Base-by-base conservation (phyloP, 1,140 invertebrate species). In the Mya arenaria region DNA sequence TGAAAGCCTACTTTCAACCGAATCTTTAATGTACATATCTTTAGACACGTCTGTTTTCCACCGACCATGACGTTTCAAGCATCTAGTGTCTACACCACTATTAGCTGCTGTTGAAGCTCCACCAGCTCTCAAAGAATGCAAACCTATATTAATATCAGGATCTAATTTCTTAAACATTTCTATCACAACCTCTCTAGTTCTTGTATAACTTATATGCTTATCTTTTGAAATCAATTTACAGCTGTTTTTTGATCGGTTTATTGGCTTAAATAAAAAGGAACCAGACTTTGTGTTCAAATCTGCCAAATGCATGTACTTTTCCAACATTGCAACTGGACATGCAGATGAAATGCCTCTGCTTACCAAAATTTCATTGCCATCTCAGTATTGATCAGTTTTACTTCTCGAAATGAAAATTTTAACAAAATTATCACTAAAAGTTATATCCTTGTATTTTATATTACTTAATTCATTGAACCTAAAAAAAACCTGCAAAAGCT, bases 361-460 rank as follows among this genome's bases (percentile, higher is more conserved):
- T 48, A 85, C 74, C 5, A 78, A 37, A 62, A 82, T 44, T 23
- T 85, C 73, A 52, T 62, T 62, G 41, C 84, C 66, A n/a, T 83
- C 44, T 41, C 84, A 71, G 30, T 83, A 85, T 36, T 83, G 84
- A 75, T 85, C 73, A n/a, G 79, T 82, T 68, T 85, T 82, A 52
- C 79, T 78, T 62, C 82, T 82, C 0, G 23, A 3, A 44, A 85
- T 73, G 15, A 44, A 13, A 10, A 82, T 55, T 25, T 34, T n/a
- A n/a, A 82, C 28, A 82, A 66, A 55, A 23, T 60, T 4, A 0
- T 85, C 65, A 41, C 37, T 15, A 48, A 85, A 56, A 19, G 28
- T 34, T 23, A 85, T 34, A 65, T 84, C 52, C 25, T 5, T 32
- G 60, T 73, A 84, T 62, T 37, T 23, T 0, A 75, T 34, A 39